Evolutionary conservation across 1,140 invertebrate genomes (phyloP), one percentile per base, ranked within the genome.

Genomic region (Diploscapter pachys): DNA sequence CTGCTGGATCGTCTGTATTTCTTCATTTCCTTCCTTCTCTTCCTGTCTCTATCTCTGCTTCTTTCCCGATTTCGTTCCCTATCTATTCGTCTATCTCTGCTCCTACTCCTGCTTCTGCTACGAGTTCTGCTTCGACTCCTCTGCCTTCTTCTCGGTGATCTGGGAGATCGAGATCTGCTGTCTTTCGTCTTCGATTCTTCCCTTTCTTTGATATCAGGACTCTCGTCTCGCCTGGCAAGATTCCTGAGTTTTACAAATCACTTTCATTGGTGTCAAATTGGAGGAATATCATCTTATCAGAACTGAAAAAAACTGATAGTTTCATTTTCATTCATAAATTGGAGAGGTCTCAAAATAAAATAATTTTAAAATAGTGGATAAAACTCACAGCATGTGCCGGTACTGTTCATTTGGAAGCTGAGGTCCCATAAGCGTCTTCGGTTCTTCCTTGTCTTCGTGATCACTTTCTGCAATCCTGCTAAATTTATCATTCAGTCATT

Each of bases 321-420:
- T 31, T 31, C 31, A 31, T 31, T 31, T 31, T 31, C 31, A 31
- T 31, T 31, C 31, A 31, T 31, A 31, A 31, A 31, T 31, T 31
- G 31, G 31, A 31, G 31, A 31, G 31, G 31, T 31, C 31, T 31
- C 31, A 31, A 31, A 31, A 31, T 31, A 31, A 31, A 31, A 31
- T 31, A 31, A 31, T 31, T 31, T 31, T 31, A 31, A 31, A 31
- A 31, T 31, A 31, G 31, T 31, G 31, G 31, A 49, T 11, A 49
- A 57, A 49, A 63, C 54, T 51, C 73, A 83, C 77, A 81, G 64
- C 49, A 81, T 71, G 50, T 78, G 64, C n/a, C 81, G 77, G 63
- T 81, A 81, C 53, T 81, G 81, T 52, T 79, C 66, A 48, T 63
- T 81, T 4, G 81, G 81, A 8, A 81, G 65, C 51, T 75, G 71